Base-by-base conservation (phyloP, 2,113 vertebrate species). In the Coturnix japonica region DNA sequence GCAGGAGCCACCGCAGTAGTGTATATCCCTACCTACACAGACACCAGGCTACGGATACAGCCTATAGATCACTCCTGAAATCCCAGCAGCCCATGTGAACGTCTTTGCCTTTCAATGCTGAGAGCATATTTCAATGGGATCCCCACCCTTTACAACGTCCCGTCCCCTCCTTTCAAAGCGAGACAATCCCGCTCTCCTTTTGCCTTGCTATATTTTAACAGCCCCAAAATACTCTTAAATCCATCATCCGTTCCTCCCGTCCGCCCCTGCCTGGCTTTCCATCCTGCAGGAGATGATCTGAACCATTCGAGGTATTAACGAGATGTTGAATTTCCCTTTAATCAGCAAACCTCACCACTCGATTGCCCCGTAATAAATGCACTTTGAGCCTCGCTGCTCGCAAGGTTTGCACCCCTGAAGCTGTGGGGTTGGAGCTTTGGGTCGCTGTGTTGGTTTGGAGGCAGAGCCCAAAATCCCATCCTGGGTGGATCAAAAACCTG, bases 301-400 rank as follows among this genome's bases (percentile, higher is more conserved):
- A n/a, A 56, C 77, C 51, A 28, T 54, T 65, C 1, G 7, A 72
- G 64, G 74, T 37, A 77, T 88, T 92, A 95, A 95, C 0, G 11
- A 82, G 81, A 65, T 81, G 81, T 85, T 65, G 9, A 54, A 93
- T 95, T 95, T 93, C 79, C 23, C 8, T 92, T 93, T 69, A 70
- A 91, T 94, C 81, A 91, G 92, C 90, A 79, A 89, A 87, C 63
- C 70, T 77, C 57, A 66, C 54, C 35, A 4, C 65, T 85, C 16
- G 1, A 35, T 18, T 59, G 75, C 91, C 74, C 78, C 25, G 66
- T 28, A 89, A 76, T 44, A 73, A 92, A 90, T 13, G 22, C 64
- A 3, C 41, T 17, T 13, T 15, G 26, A 28, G 51, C 59, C 19
- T 21, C 43, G 1, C 9, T 2, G 0, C 33, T 70, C n/a, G 22